Percentiles rank a stretch among this genome's conserved stretches.
Evolutionary conservation across 2,888 invertebrate genomes (phyloP).

Genomic region (Frankliniella intonsa): DNA sequence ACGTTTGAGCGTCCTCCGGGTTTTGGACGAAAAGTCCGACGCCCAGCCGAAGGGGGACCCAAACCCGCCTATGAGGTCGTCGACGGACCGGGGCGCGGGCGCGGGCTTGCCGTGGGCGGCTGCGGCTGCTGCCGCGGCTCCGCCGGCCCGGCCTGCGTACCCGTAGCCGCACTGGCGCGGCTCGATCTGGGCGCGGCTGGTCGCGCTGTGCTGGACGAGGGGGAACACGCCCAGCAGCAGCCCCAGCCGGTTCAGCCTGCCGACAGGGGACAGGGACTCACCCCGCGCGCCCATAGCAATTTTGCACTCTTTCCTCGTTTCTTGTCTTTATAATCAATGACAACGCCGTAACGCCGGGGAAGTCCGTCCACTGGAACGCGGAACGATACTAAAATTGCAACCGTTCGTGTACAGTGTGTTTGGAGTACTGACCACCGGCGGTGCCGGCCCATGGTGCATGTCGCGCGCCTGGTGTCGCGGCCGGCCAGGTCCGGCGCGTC

Average conservation of each 20-base stretch:
- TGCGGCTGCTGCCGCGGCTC: neutral
- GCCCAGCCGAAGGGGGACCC: neutral
- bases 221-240: slow-evolving; percentile 7
- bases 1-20: neutral
- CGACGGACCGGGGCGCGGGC: neutral
- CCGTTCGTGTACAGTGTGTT: neutral
- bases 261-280: too few species aligned
- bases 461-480: neutral
- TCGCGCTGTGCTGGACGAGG: neutral
- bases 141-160: neutral
- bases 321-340: too few species aligned
- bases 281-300: too few species aligned
- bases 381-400: neutral
- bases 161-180: too few species aligned
- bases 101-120: neutral
- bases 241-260: neutral
- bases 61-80: neutral
- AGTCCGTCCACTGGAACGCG: too few species aligned
- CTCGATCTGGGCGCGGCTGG: too few species aligned
- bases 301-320: neutral
- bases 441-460: neutral
- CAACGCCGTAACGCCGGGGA: too few species aligned
- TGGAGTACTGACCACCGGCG: neutral
- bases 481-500: too few species aligned
- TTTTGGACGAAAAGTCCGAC: neutral